Percentiles rank a stretch among this genome's conserved stretches.
Evolutionary conservation across 2,797 vertebrate species (phyloP).

Genomic region (Sebastes oblongus): DNA sequence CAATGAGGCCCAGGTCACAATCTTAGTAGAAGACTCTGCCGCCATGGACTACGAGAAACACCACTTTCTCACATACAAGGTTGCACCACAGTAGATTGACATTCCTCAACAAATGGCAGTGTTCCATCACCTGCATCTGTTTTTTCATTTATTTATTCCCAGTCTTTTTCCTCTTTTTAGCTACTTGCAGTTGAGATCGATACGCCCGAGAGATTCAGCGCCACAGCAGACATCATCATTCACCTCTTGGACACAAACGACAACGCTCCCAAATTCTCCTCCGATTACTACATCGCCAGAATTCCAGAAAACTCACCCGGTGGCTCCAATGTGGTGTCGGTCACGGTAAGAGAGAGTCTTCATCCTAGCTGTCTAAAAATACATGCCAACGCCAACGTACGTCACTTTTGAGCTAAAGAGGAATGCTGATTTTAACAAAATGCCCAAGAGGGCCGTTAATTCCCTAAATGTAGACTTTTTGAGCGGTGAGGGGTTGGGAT

Average conservation of each 20-base stretch:
- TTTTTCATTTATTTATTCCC: background rate
- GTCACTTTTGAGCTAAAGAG: slow-evolving; percentile 62
- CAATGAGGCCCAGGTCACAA: slow-evolving; percentile 97
- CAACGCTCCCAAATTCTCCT: slow-evolving; percentile 93
- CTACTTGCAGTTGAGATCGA: slow-evolving; percentile 94
- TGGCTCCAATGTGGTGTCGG: slow-evolving; percentile 91
- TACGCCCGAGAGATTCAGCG: slow-evolving; percentile 94
- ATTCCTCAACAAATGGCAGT: background rate
- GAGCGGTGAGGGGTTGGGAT: slow-evolving; percentile 59
- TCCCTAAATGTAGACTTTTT: slow-evolving; percentile 76
- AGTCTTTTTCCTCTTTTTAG: slow-evolving; percentile 67
- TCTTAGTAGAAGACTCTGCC: slow-evolving; percentile 93
- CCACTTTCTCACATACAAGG: slow-evolving; percentile 88
- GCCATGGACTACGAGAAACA: slow-evolving; percentile 95
- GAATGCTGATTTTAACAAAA: slow-evolving; percentile 68
- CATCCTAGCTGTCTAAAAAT: slow-evolving; percentile 61
- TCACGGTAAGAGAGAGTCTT: slow-evolving; percentile 85
- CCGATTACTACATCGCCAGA: slow-evolving; percentile 93
- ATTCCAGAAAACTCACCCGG: slow-evolving; percentile 95
- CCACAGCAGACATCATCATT: slow-evolving; percentile 92
- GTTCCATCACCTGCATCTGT: background rate
- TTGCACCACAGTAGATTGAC: slow-evolving; percentile 24
- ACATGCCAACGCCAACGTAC: slow-evolving; percentile 42
- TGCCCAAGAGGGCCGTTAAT: slow-evolving; percentile 68
- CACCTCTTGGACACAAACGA: slow-evolving; percentile 95